Evolutionary conservation across 2,797 vertebrate species (phyloP).

Genomic region (Hyperoplus immaculatus): DNA sequence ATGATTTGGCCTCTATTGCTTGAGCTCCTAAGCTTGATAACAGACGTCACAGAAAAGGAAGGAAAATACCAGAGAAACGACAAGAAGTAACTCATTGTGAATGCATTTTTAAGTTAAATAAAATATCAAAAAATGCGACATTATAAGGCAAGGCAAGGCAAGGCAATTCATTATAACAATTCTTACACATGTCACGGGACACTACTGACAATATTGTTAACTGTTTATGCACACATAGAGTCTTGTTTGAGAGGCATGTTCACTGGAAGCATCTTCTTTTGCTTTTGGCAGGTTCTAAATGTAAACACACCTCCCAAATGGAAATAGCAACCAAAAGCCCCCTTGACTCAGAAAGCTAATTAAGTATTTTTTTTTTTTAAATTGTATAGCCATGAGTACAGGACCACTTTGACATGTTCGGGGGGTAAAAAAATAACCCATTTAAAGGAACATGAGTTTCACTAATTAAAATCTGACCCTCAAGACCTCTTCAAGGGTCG

Average conservation of each 20-base stretch:
- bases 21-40: slow-evolving; percentile 63
- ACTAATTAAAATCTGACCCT: slow-evolving; percentile 68
- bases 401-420: slow-evolving; percentile 34
- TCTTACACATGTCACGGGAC: background rate
- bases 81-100: slow-evolving; percentile 30
- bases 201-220: background rate
- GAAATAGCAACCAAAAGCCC: slow-evolving; percentile 44
- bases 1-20: slow-evolving; percentile 69
- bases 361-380: slow-evolving; percentile 31
- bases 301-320: slow-evolving; percentile 45
- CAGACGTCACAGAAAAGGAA: slow-evolving; percentile 56
- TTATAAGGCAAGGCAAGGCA: no score
- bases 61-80: slow-evolving; percentile 39
- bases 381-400: slow-evolving; percentile 22
- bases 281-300: slow-evolving; percentile 28
- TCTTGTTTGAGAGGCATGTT: background rate
- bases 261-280: slow-evolving; percentile 14
- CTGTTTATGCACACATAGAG: background rate
- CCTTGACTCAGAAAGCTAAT: slow-evolving; percentile 28
- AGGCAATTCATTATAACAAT: background rate
- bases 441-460: slow-evolving; percentile 60
- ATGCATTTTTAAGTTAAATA: slow-evolving; percentile 34
- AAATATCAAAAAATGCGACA: slow-evolving; percentile 18
- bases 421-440: slow-evolving; percentile 42
- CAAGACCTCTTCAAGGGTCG: slow-evolving; percentile 63